These are phyloP conservation scores for Pegoplata infirma DNA, from an alignment of 2,888 invertebrate genomes.

Conservation along the genomic window DNA sequence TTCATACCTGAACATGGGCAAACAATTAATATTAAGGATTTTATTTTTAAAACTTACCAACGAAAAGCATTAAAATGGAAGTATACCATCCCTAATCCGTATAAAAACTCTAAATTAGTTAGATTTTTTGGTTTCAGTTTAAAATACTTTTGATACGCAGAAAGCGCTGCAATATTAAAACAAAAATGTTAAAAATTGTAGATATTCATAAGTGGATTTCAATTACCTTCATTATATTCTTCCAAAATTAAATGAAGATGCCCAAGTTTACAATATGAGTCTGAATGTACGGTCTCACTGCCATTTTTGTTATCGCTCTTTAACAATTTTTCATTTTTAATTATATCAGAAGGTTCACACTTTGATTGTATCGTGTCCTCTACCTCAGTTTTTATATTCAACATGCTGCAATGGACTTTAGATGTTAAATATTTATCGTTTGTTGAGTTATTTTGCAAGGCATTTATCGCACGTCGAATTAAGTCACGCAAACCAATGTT, in stretches of 20 bases:
- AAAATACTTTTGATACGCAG: slow-evolving; percentile 97
- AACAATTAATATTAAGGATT: too few relatives aligned
- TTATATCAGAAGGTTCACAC: background rate
- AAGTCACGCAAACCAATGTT: slow-evolving; percentile 89
- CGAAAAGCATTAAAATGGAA: slow-evolving; percentile 97
- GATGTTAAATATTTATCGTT: background rate
- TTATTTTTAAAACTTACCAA: slow-evolving; percentile 89
- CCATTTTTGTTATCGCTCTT: background rate
- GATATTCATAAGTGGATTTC: background rate
- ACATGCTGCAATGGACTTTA: background rate
- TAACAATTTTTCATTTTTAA: background rate
- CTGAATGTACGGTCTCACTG: slow-evolving; percentile 76
- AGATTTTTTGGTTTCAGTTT: slow-evolving; percentile 87
- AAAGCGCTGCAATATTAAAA: slow-evolving; percentile 84
- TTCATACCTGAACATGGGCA: too few relatives aligned
- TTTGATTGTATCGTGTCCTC: background rate
- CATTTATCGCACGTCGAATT: slow-evolving; percentile 90
- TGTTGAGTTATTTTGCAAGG: slow-evolving; percentile 90
- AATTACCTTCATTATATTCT: slow-evolving; percentile 94
- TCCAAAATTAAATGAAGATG: slow-evolving; percentile 96
- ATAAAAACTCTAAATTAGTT: slow-evolving; percentile 94
- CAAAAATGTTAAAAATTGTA: background rate
- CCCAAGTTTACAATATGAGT: slow-evolving; percentile 95
- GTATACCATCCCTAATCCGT: slow-evolving; percentile 96
- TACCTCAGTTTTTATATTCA: background rate